These are phyloP conservation scores for Chloropsis cyanopogon DNA, from an alignment of 2,113 vertebrate genomes.

Conservation along the genomic window DNA sequence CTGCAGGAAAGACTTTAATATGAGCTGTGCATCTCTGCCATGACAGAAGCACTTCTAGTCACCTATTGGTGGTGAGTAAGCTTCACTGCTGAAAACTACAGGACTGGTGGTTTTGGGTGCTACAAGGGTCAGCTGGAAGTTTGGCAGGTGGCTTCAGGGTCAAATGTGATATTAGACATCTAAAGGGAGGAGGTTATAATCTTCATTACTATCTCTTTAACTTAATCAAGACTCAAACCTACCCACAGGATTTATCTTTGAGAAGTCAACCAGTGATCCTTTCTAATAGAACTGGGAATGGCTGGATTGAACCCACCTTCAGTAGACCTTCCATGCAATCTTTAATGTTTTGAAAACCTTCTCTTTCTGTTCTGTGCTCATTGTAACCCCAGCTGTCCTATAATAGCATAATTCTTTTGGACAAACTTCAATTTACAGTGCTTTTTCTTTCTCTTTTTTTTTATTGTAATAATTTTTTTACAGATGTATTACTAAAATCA, in stretches of 20 bases:
- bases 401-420: background rate
- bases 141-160: background rate
- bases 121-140: background rate
- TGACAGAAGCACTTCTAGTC: background rate
- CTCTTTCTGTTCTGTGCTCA: background rate
- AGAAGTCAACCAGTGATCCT: background rate
- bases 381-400: background rate
- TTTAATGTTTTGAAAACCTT: background rate
- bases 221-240: background rate
- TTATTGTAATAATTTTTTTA: slow-evolving; percentile 61
- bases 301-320: background rate
- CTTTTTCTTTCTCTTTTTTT: slow-evolving; percentile 18
- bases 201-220: background rate
- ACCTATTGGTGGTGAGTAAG: background rate
- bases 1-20: background rate
- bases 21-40: background rate
- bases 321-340: background rate
- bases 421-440: slow-evolving; percentile 30
- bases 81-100: background rate
- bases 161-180: background rate
- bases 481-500: slow-evolving; percentile 41
- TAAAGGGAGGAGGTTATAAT: background rate
- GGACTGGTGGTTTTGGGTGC: background rate
- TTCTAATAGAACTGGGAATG: background rate
- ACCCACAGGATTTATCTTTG: background rate